Base-by-base conservation (phyloP, 1,140 invertebrate species). In the Drosophila leontia region DNA sequence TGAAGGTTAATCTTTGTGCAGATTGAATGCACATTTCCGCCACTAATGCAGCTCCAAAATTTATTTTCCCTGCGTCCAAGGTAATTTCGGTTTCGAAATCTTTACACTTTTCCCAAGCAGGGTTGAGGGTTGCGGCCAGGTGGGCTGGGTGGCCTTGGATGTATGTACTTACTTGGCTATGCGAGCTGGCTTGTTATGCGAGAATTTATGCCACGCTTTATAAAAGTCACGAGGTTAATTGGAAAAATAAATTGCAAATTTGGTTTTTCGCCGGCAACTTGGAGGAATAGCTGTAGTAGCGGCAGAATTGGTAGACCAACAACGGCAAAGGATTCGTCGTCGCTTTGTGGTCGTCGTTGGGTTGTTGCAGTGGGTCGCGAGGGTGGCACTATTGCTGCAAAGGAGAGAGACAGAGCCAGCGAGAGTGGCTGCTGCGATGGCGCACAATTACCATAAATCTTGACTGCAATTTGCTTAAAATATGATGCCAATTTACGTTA, bases 161-260 rank as follows among this genome's bases (percentile, higher is more conserved):
- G 34, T 35, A 7, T 37, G 51, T 55, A 37, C 17, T 37, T 55
- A 55, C 34, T 55, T 37, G 51, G 17, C 23, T 53, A 26, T 19
- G 53, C 45, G 42, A 50, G 42, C 34, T 51, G 68, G 57, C 67
- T 68, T 72, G 69, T 80, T 82, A 72, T 91, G 63, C 56, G 79
- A 91, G 70, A 91, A 91, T 91, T 91, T 87, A 91, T 91, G 87
- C 87, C 75, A 87, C 63, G 87, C 78, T 81, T 83, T 91, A 87
- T 91, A 87, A 91, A 85, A 91, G 87, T 91, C 87, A 91, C 75
- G 87, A 87, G 87, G 87, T 91, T 91, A 91, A 91, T 91, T 91
- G 87, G 87, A 91, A 87, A 87, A 84, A 91, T 91, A 91, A 91
- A 91, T 91, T 91, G 87, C 83, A 91, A 91, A 83, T 83, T 90